Percentiles rank a stretch among this genome's conserved stretches.
These are phyloP conservation scores for Drosophila elegans DNA, from an alignment of 1,140 invertebrate species.

Conservation along the genomic window DNA sequence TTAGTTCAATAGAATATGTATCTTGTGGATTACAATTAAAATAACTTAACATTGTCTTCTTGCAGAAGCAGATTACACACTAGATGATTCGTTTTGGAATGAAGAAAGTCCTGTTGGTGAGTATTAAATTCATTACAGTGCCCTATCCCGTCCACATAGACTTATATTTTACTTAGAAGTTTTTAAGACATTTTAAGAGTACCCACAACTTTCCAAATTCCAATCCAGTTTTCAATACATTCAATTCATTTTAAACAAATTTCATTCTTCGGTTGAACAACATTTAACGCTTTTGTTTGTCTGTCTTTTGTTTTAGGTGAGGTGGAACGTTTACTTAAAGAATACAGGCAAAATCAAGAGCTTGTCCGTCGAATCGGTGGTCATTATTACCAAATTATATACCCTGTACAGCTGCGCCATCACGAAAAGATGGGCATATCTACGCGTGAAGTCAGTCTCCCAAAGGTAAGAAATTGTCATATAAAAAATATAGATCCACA, in stretches of 20 bases:
- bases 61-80: constrained; percentile 95
- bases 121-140: constrained; percentile 71
- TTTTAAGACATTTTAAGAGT: no score
- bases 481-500: no score
- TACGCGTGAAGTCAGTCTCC: constrained; percentile 92
- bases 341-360: constrained; percentile 96
- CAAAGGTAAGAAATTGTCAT: constrained; percentile 89
- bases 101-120: constrained; percentile 94
- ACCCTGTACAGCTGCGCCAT: constrained; percentile 96
- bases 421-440: constrained; percentile 98
- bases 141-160: no score
- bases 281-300: background rate
- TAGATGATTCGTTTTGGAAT: constrained; percentile 96
- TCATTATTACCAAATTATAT: constrained; percentile 97
- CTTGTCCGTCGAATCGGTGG: constrained; percentile 94
- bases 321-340: constrained; percentile 93
- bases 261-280: no score
- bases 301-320: constrained; percentile 88
- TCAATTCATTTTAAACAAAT: no score
- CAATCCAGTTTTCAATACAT: no score
- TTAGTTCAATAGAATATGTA: background rate
- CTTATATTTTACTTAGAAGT: no score
- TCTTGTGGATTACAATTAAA: background rate
- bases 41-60: constrained; percentile 65
- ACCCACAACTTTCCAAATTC: no score